These are phyloP conservation scores for Pontoporia blainvillei DNA, from an alignment of 2,113 vertebrate genomes.

Conservation along the genomic window DNA sequence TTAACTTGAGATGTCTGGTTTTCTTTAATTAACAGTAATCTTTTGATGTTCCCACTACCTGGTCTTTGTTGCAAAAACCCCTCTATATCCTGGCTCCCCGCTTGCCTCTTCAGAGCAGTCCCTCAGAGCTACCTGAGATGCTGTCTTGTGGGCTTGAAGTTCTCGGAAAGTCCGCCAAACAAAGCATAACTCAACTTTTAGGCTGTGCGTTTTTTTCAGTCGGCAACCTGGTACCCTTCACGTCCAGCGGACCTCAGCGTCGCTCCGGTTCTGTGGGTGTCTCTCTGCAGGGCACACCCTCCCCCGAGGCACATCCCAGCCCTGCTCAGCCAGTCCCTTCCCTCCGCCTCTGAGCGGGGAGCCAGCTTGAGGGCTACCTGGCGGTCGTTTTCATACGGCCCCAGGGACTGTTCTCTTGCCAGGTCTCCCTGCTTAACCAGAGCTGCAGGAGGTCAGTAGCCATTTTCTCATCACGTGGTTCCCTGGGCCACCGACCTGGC, in stretches of 20 bases:
- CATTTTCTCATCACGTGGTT: not conserved
- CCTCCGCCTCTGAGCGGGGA: not conserved
- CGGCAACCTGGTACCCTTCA: not conserved
- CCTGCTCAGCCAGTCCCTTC: accelerated
- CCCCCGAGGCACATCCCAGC: no score
- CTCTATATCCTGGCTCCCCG: not conserved
- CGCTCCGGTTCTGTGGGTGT: not conserved
- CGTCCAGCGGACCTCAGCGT: accelerated
- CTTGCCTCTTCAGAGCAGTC: not conserved
- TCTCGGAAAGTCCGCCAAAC: not conserved
- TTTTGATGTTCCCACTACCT: not conserved
- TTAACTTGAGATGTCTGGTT: not conserved
- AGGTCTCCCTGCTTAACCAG: accelerated
- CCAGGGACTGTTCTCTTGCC: not conserved
- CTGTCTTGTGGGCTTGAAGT: not conserved
- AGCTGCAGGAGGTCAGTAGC: not conserved
- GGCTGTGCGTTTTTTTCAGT: no score
- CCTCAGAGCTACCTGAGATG: accelerated
- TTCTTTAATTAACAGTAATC: not conserved
- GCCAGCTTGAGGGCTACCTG: accelerated
- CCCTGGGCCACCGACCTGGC: no score
- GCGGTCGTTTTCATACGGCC: accelerated
- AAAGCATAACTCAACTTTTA: not conserved
- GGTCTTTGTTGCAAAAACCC: not conserved
- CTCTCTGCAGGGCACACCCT: not conserved